A percentile compares a stretch with the other conserved stretches of the same genome.
These are phyloP conservation scores for Scotopteryx bipunctaria DNA, from an alignment of 2,888 invertebrate species.

Conservation along the genomic window DNA sequence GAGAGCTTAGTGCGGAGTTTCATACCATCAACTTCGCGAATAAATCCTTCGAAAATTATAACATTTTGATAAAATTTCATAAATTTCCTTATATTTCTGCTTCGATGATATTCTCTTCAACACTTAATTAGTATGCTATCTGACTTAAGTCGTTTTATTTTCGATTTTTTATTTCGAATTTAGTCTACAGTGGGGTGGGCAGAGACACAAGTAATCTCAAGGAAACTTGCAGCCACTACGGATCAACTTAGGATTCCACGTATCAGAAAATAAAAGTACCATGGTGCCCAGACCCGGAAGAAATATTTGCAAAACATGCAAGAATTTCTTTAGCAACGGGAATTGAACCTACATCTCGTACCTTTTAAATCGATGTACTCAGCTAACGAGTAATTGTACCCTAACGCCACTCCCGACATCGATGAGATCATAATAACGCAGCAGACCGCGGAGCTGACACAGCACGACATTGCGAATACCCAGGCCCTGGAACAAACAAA, in stretches of 20 bases:
- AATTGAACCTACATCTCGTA: constrained; percentile 28
- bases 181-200: no score
- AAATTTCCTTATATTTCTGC: neutral
- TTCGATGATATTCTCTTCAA: neutral
- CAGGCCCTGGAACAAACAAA: constrained; percentile 52
- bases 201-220: no score
- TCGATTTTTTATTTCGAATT: no score
- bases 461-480: constrained; percentile 70
- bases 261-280: no score
- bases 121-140: no score
- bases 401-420: constrained; percentile 68
- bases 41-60: constrained; percentile 4
- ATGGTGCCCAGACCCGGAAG: no score
- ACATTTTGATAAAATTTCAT: neutral
- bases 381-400: constrained; percentile 74
- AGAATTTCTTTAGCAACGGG: neutral
- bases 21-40: constrained; percentile 3
- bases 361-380: constrained; percentile 72
- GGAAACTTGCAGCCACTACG: no score
- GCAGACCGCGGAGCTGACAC: constrained; percentile 61
- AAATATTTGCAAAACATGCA: no score
- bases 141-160: no score
- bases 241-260: no score
- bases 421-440: constrained; percentile 54
- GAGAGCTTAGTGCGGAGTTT: neutral